These are phyloP conservation scores for Acrocephalus arundinaceus DNA, from an alignment of 2,113 vertebrate genomes.

Conservation along the genomic window DNA sequence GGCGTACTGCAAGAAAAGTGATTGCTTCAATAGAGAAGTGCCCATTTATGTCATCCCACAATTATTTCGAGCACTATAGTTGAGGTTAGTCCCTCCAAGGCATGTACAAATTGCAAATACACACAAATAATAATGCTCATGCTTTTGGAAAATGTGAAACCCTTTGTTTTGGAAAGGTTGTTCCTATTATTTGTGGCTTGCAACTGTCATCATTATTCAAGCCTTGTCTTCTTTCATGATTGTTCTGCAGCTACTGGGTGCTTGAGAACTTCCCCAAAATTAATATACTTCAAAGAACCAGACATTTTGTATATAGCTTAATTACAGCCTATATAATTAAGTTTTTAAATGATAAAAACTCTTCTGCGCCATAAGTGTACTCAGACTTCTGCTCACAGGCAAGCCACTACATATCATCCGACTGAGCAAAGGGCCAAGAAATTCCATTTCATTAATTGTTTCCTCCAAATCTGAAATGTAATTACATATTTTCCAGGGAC, in stretches of 20 bases:
- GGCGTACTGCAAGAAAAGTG: not conserved
- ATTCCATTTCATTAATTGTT: conserved; percentile 73
- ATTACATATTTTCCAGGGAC: conserved; percentile 57
- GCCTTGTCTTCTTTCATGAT: conserved; percentile 59
- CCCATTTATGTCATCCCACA: conserved; percentile 56
- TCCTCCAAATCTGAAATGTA: conserved; percentile 54
- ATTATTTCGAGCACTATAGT: conserved; percentile 43
- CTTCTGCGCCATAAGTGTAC: conserved; percentile 24
- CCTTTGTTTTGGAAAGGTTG: conserved; percentile 42
- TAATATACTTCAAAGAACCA: conserved; percentile 64
- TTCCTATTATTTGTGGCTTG: conserved; percentile 60
- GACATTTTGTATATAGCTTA: conserved; percentile 61
- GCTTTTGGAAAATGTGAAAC: conserved; percentile 60
- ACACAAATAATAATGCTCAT: conserved; percentile 55
- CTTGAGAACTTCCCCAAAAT: conserved; percentile 61
- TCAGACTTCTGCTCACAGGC: conserved; percentile 34
- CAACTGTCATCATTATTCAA: conserved; percentile 66
- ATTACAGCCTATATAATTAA: conserved; percentile 65
- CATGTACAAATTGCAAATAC: conserved; percentile 65
- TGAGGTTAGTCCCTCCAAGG: conserved; percentile 53
- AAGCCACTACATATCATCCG: conserved; percentile 43
- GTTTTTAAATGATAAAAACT: conserved; percentile 63
- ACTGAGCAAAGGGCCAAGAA: conserved; percentile 24
- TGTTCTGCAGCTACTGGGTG: conserved; percentile 52
- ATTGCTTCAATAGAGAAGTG: conserved; percentile 56